phyloP scores from a whole-genome alignment of 1,140 invertebrate species.

The Potamilus streckersoni region DNA sequence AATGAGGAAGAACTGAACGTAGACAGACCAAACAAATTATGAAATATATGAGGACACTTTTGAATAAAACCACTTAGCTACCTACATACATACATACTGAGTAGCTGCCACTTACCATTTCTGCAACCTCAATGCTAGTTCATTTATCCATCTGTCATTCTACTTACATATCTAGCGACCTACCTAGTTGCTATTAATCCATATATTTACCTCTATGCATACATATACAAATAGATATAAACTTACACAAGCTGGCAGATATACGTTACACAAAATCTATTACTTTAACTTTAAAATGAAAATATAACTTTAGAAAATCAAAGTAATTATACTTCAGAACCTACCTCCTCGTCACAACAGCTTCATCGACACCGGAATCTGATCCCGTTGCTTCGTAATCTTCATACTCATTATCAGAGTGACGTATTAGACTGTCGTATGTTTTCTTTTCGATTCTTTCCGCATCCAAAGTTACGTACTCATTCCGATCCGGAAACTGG shows the following conservation, averaged over 20 bases:
- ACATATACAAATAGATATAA: neutral
- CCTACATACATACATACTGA: too few relatives aligned
- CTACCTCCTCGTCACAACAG: neutral
- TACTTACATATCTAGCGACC: too few relatives aligned
- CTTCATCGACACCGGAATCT: slow-evolving; percentile 3
- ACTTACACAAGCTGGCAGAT: neutral
- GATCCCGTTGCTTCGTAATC: slow-evolving; percentile 17
- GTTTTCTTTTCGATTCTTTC: slow-evolving; percentile 23
- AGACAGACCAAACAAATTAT: too few relatives aligned
- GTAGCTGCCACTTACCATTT: too few relatives aligned
- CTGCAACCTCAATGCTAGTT: too few relatives aligned
- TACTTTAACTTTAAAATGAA: neutral
- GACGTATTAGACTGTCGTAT: slow-evolving; percentile 22
- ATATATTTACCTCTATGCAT: too few relatives aligned
- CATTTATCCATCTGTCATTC: too few relatives aligned
- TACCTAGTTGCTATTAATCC: too few relatives aligned
- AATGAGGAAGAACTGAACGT: too few relatives aligned
- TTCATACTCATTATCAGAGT: slow-evolving; percentile 27
- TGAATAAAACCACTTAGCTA: too few relatives aligned
- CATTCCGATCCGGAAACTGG: slow-evolving; percentile 26
- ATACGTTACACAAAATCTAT: neutral
- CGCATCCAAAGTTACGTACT: slow-evolving; percentile 7
- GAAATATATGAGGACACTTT: too few relatives aligned
- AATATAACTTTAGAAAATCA: neutral
- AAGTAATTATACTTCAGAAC: neutral